Conservation (phyloP, 2,888 invertebrate genomes). For the Exephanes ischioxanthus region DNA sequence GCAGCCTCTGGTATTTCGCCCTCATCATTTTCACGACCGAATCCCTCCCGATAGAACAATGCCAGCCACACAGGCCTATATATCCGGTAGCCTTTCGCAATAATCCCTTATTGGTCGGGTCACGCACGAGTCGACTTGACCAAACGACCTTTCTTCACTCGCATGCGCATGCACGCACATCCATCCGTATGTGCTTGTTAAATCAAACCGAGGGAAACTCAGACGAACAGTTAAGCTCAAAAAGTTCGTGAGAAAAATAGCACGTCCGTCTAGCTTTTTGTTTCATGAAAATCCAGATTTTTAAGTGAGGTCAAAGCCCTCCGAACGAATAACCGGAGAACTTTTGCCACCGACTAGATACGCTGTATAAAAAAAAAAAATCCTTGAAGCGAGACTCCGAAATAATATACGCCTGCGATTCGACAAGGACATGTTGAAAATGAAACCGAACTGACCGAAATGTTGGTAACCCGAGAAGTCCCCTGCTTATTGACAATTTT, state of each 20-base stretch:
- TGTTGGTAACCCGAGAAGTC: neutral
- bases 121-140: conserved; percentile 14
- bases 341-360: too few species aligned
- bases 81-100: conserved; percentile 45
- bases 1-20: conserved; percentile 28
- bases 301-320: too few species aligned
- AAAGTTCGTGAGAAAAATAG: too few species aligned
- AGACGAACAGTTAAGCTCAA: neutral
- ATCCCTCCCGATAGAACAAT: conserved; percentile 57
- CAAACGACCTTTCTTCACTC: conserved; percentile 36
- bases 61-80: conserved; percentile 4
- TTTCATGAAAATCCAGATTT: neutral
- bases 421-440: neutral
- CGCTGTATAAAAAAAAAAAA: neutral
- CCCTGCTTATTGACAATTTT: neutral
- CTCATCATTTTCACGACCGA: conserved; percentile 64
- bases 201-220: neutral
- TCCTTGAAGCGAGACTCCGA: neutral
- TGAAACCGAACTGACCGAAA: neutral
- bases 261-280: too few species aligned
- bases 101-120: conserved; percentile 45
- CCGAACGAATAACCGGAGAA: too few species aligned
- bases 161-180: neutral
- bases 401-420: neutral
- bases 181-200: neutral